Percentiles rank a stretch among this genome's conserved stretches.
phyloP scores from a whole-genome alignment of 1,140 invertebrate species.

The Coelopa frigida region DNA sequence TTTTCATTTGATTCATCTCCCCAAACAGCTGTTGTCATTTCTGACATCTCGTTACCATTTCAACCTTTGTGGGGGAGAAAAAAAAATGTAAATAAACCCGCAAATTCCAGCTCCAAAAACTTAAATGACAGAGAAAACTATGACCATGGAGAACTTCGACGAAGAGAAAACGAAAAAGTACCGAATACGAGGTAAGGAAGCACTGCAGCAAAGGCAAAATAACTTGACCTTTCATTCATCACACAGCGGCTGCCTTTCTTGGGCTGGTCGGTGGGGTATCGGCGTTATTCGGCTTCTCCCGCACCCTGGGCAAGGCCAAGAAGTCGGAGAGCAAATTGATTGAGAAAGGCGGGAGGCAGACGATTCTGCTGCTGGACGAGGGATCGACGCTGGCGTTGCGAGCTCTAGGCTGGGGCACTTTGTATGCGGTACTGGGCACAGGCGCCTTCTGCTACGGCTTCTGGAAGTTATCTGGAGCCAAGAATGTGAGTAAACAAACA shows the following conservation, averaged over 20 bases:
- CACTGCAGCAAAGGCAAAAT: no score
- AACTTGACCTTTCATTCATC: no score
- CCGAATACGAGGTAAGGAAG: no score
- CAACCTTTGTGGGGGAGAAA: no score
- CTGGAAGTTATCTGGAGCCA: slow-evolving; percentile 83
- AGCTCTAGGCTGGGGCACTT: slow-evolving; percentile 78
- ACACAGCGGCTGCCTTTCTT: slow-evolving; percentile 70
- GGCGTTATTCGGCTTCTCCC: slow-evolving; percentile 71
- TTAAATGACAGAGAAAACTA: no score
- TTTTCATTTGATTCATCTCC: no score
- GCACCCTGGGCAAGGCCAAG: slow-evolving; percentile 66
- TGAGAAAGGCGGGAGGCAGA: slow-evolving; percentile 62
- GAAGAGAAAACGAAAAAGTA: no score
- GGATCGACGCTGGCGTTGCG: slow-evolving; percentile 70
- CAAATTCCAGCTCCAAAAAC: no score
- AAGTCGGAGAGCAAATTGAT: slow-evolving; percentile 75
- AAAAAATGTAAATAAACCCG: no score
- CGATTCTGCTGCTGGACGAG: slow-evolving; percentile 61
- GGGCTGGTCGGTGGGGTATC: slow-evolving; percentile 70
- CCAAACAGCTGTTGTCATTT: no score
- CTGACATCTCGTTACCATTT: no score
- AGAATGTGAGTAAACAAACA: slow-evolving; percentile 58
- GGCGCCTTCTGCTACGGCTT: slow-evolving; percentile 72
- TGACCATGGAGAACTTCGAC: no score
- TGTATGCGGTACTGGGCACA: slow-evolving; percentile 78